Conservation (phyloP, 2,797 vertebrate genomes). For the Eutrigla gurnardus region DNA sequence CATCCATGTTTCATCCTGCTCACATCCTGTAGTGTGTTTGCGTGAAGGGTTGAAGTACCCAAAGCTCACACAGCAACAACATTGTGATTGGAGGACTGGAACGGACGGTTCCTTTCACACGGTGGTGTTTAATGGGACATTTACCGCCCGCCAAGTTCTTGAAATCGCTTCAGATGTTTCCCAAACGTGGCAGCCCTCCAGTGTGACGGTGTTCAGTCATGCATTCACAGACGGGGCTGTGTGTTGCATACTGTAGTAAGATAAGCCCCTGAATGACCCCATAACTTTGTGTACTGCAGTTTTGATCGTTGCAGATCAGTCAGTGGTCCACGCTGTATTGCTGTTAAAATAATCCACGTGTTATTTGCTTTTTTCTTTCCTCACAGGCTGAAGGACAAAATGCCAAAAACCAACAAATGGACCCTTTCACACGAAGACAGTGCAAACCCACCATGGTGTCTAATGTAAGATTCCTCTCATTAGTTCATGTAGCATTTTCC, state of each 20-base stretch:
- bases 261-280: neutral
- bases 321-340: no score
- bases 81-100: neutral
- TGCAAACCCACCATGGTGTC: slow-evolving; percentile 99
- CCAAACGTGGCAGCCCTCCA: neutral
- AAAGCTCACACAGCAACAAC: neutral
- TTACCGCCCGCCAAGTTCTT: neutral
- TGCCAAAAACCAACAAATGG: slow-evolving; percentile 98
- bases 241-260: neutral
- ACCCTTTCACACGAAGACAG: slow-evolving; percentile 97
- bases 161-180: neutral
- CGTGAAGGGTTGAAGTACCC: neutral
- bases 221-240: neutral
- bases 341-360: neutral
- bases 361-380: slow-evolving; percentile 3
- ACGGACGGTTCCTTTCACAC: neutral
- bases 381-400: slow-evolving; percentile 95
- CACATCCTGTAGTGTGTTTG: slow-evolving; percentile 10
- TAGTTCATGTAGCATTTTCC: neutral
- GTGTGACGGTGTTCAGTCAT: neutral
- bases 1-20: neutral
- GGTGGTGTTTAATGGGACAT: neutral
- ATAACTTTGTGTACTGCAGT: neutral
- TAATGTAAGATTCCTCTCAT: slow-evolving; percentile 86
- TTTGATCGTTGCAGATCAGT: neutral